Evolutionary conservation across 2,113 vertebrate genomes (phyloP), one percentile per base, ranked within the genome.

Genomic region (Albula goreensis): DNA sequence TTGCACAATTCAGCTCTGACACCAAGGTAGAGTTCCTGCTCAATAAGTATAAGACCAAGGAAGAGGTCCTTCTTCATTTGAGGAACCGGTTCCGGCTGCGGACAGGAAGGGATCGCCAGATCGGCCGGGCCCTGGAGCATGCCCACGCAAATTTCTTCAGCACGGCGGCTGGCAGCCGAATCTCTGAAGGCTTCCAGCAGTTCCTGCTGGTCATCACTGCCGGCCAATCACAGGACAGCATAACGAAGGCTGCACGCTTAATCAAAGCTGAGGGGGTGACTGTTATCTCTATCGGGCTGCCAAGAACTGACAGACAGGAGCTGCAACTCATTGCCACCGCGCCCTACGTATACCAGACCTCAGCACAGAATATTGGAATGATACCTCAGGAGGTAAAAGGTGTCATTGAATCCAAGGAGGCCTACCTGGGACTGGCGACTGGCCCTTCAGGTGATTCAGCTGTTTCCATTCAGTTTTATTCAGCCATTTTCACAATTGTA

Each of bases 131-230:
- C 0, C 77, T 98, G 57, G 15, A 86, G 3, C 93, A 93, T 12
- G 92, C 96, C 48, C 88, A 41, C 1, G 77, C 87, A 5, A 66
- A 88, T 1, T 92, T 97, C 66, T 96, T 97, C 85, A 94, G 85
- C 0, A 85, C 86, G 0, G 87, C 80, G 13, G 91, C 90, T 0
- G 96, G 96, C 48, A 94, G 95, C 70, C 90, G 93, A 0, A 92
- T 94, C 0, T 92, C 91, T 0, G 82, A 93, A 66, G 96, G 95
- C 7, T 89, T 88, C 53, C 89, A 86, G 0, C 95, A 97, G 83
- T 95, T 93, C 89, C 91, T 95, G 31, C 91, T 97, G 19, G 89
- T 97, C 2, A 8, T 97, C 8, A 94, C 94, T 1, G 94, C 93
- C 0, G 94, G 93, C 41, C 85, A 93, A 78, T 97, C 96, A 0